A percentile compares a stretch with the other conserved stretches of the same genome.
Evolutionary conservation across 2,797 vertebrate genomes (phyloP).

Genomic region (Tragelaphus eurycerus): DNA sequence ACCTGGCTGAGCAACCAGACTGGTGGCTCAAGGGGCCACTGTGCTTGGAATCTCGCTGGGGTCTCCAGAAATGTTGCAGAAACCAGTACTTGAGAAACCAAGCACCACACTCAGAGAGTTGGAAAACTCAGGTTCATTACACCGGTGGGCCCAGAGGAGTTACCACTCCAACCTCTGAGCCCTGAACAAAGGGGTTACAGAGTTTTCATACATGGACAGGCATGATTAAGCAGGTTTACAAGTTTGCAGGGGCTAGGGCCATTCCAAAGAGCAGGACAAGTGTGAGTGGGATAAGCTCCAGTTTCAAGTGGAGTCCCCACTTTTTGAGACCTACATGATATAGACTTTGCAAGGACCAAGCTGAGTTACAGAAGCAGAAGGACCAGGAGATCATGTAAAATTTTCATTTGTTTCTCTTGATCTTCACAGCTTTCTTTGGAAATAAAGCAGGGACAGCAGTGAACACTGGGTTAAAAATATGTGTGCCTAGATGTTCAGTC

Average conservation of each 20-base stretch:
- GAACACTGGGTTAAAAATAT: not conserved
- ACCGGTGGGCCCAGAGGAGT: not conserved
- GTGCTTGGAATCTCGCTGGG: not conserved
- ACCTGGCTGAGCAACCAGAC: too few species aligned
- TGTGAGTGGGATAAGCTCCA: not conserved
- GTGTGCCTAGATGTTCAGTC: not conserved
- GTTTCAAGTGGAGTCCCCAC: not conserved
- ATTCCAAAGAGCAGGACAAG: not conserved
- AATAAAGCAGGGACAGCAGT: not conserved
- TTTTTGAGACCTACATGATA: not conserved
- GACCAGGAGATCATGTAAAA: not conserved
- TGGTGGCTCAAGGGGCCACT: rapidly evolving
- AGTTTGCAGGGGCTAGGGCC: not conserved
- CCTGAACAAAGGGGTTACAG: not conserved
- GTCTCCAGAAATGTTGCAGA: not conserved
- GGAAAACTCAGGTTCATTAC: not conserved
- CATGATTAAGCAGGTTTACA: not conserved
- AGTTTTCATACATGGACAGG: not conserved
- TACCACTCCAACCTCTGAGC: not conserved
- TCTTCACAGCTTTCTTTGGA: not conserved
- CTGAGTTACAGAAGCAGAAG: not conserved
- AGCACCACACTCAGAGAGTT: not conserved
- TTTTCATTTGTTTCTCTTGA: not conserved
- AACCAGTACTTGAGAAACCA: not conserved
- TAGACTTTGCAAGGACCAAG: too few species aligned